Base-by-base conservation (phyloP, 2,888 invertebrate species). In the Apamea epomidion region DNA sequence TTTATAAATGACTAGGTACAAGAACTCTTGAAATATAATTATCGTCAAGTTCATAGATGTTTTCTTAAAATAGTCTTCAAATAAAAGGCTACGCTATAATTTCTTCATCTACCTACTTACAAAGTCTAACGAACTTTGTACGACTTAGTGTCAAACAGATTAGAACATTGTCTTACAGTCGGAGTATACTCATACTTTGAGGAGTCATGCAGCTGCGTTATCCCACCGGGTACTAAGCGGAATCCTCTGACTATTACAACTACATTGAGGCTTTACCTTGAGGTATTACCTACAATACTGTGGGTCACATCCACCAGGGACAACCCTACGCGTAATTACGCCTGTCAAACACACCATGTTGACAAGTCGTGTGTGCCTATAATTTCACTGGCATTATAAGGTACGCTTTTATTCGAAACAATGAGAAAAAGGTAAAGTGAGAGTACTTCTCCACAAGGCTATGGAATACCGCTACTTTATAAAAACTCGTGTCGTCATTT, bases 261-360 rank as follows among this genome's bases (percentile, higher is more conserved):
- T 82, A 42, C n/a, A 67, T 48, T 58, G 32, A 4, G 21, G 10
- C 10, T 21, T 32, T 32, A 58, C 42, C 32, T 67, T 6, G n/a
- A 21, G 14, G 8, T 37, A 54, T 58, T 54, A 71, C 42, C 25
- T 18, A 42, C 10, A 32, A 21, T n/a, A 42, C 51, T 62, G 8
- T 68, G 25, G 25, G 51, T 60, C 60, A 70, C 48, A n/a, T 42
- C 12, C 32, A 65, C 58, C 58, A 67, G 81, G 70, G 60, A 67
- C 60, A 71, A 48, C 67, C 70, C 83, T 51, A 60, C 12, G n/a
- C 42, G 32, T 81, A 60, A 83, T 51, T n/a, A 32, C n/a, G 21
- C 14, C 64, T 70, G 14, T 60, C 70, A 70, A 16, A 10, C 75
- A 32, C 18, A 69, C 45, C 69, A 45, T 80, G 0, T 79, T 64